Conservation (phyloP, 1,140 invertebrate genomes). For the Pollicipes pollicipes region DNA sequence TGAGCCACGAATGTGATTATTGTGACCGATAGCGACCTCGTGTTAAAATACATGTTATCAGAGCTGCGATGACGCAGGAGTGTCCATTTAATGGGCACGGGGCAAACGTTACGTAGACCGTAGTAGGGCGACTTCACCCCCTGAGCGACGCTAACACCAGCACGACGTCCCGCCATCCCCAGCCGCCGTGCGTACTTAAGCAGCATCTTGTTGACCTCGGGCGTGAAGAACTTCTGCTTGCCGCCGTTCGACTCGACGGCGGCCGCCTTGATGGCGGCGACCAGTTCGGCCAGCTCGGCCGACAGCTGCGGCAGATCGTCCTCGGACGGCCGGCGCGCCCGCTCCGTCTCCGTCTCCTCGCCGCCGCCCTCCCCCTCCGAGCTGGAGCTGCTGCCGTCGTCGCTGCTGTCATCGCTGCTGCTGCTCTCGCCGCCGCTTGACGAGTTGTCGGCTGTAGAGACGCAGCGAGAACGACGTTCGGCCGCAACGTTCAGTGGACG, state of each 20-base stretch:
- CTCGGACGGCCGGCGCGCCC: not conserved
- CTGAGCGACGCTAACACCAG: no score
- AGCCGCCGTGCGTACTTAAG: conserved; percentile 32
- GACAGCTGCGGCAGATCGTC: not conserved
- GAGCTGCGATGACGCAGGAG: no score
- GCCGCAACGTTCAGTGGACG: no score
- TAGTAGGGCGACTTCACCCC: no score
- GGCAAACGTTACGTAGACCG: no score
- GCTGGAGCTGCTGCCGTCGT: conserved; percentile 4
- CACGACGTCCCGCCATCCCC: not conserved
- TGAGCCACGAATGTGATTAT: no score
- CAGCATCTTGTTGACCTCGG: conserved; percentile 39
- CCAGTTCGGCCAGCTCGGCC: not conserved
- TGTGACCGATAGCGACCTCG: no score
- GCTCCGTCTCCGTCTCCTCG: not conserved
- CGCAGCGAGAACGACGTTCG: not conserved
- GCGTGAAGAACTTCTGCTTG: conserved; percentile 44
- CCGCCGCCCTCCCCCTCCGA: not conserved
- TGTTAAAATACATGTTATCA: no score
- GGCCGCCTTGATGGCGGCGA: conserved; percentile 1
- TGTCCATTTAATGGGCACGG: no score
- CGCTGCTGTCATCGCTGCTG: conserved; percentile 5
- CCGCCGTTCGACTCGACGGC: conserved; percentile 55
- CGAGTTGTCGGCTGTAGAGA: not conserved
- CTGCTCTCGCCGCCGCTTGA: conserved; percentile 15